Evolutionary conservation across 2,797 vertebrate species (phyloP), one percentile per base, ranked within the genome.

Genomic region (Capromys pilorides): DNA sequence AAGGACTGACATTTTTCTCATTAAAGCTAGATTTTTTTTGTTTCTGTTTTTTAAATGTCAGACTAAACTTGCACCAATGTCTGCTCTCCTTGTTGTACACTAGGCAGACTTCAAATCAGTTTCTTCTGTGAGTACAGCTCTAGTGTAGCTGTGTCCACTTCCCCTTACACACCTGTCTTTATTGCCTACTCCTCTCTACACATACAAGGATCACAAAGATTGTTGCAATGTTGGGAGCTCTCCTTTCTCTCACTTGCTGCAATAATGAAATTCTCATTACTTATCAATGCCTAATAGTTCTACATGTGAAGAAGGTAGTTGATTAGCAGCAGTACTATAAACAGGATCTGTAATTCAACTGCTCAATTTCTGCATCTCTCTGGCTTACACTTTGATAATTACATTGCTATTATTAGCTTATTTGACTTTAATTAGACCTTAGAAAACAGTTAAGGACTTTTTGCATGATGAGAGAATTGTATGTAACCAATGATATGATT

Each of bases 391-490:
- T 78, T 94, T 94, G 79, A 75, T 95, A 88, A 91, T 77, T 80
- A 89, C 92, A 93, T 93, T 89, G 57, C 49, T 96, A 22, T 86
- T 95, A 51, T 49, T 93, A 64, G 71, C 93, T 96, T 86, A 85
- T 90, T 96, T 93, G 57, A 91, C 78, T 83, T 83, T 93, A 51
- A 93, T 78, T 91, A 96, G 83, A 95, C 75, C 81, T 88, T 94
- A 96, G 95, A 59, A 96, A 95, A 96, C 69, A 89, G 36, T 69
- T 88, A 77, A 84, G 61, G 41, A 84, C 89, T 91, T 93, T 97
- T 96, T 97, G 95, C 95, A 96, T 95, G 90, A 86, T 85, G 94
- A 97, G 79, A 96, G 78, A 96, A 91, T 96, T 95, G 51, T 96
- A 81, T 97, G 66, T 95, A 94, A 94, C 75, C 71, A 94, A 78